A percentile compares a stretch with the other conserved stretches of the same genome.
Conservation (phyloP, 2,113 vertebrate species). For the western clawed frog (Xenopus tropicalis) region DNA sequence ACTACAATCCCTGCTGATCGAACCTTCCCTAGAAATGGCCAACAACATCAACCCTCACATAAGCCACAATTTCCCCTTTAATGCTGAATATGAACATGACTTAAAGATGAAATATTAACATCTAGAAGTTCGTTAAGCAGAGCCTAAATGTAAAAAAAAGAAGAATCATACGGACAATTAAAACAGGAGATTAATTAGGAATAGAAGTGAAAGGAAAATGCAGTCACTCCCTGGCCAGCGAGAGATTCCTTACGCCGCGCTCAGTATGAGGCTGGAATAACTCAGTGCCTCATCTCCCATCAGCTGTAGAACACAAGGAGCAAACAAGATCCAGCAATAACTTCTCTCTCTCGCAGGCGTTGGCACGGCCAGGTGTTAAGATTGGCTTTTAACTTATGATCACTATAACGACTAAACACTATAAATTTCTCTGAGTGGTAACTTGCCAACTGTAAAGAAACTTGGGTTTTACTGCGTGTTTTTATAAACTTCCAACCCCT, state of each 20-base stretch:
- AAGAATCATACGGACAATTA: not conserved
- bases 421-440: slow-evolving; percentile 60
- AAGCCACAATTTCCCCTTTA: too few species aligned
- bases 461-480: slow-evolving; percentile 59
- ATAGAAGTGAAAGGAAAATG: slow-evolving; percentile 45
- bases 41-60: too few species aligned
- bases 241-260: slow-evolving; percentile 53
- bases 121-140: too few species aligned
- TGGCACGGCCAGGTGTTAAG: slow-evolving; percentile 69
- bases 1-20: too few species aligned
- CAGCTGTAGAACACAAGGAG: slow-evolving; percentile 60
- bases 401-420: slow-evolving; percentile 56
- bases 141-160: too few species aligned
- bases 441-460: slow-evolving; percentile 63
- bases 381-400: slow-evolving; percentile 58
- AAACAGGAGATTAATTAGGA: slow-evolving; percentile 32
- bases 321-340: slow-evolving; percentile 64
- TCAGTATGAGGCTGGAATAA: slow-evolving; percentile 59
- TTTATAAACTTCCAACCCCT: slow-evolving; percentile 67
- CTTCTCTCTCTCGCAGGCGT: slow-evolving; percentile 60
- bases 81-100: too few species aligned
- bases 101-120: too few species aligned
- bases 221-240: slow-evolving; percentile 50
- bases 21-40: too few species aligned
- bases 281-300: slow-evolving; percentile 64